Evolutionary conservation across 2,888 invertebrate species (phyloP).

Genomic region (Archaeoteleia sp.): DNA sequence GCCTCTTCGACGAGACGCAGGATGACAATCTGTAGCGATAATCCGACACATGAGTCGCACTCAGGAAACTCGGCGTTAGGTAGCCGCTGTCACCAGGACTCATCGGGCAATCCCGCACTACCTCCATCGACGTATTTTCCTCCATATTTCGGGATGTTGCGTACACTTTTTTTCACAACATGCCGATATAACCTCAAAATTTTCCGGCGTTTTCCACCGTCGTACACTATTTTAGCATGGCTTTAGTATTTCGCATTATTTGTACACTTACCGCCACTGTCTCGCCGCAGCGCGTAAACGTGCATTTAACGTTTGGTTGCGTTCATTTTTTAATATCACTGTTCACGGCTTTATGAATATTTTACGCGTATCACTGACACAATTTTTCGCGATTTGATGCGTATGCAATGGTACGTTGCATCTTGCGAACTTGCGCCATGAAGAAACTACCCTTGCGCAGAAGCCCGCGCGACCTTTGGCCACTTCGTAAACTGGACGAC

Average conservation of each 20-base stretch:
- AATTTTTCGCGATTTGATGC: too few species aligned
- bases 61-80: conserved; percentile 20
- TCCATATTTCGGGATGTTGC: conserved; percentile 18
- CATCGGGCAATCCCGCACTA: conserved; percentile 25
- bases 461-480: background rate
- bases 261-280: conserved; percentile 4
- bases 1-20: conserved; percentile 26
- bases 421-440: background rate
- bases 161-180: conserved; percentile 2
- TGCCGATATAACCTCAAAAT: conserved; percentile 23
- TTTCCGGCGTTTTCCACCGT: background rate
- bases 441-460: conserved; percentile 1
- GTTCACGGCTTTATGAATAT: too few species aligned
- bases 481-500: background rate
- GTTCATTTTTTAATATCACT: too few species aligned
- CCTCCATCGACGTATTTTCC: conserved; percentile 29
- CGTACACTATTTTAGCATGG: too few species aligned
- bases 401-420: background rate
- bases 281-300: conserved; percentile 10
- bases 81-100: conserved; percentile 32
- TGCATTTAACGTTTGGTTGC: too few species aligned
- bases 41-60: background rate
- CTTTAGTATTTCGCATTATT: conserved; percentile 1
- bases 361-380: background rate
- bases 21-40: conserved; percentile 15